Base-by-base conservation (phyloP, 2,888 invertebrate species). In the Drosophila ustulata region DNA sequence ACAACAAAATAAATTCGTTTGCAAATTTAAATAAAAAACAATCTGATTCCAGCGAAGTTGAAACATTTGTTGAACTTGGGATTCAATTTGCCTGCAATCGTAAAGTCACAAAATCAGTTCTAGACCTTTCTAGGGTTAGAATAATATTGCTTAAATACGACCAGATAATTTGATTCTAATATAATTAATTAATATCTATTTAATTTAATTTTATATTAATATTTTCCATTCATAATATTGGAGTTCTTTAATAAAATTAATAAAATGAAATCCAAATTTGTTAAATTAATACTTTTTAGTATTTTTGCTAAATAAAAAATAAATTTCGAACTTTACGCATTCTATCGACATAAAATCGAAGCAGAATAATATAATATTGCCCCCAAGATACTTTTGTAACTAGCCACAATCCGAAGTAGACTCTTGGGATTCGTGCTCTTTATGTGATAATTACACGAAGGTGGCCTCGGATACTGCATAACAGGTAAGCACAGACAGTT, bases 1-100 rank as follows among this genome's bases (percentile, higher is more conserved):
- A 77, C 67, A 65, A 75, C 32, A 32, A 62, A 58, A 87, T 67
- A 75, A 88, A 82, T 75, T 66, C 80, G 76, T 59, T 73, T 66
- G 66, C 47, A 80, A 80, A 74, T 41, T 39, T 66, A 70, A 68
- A 51, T 65, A 81, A 61, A 75, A 81, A 75, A 74, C 51, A 30
- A 63, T 47, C 45, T 52, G 64, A 8, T 30, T 32, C 39, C 53
- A 46, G 50, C 41, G 23, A 61, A 32, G 26, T 43, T 50, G 43
- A 45, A 69, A 62, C 59, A 32, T 8, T 25, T 30, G 3, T 41
- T 41, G 13, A 41, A n/a, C n/a, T 37, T 11, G 5, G n/a, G 11
- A 37, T 37, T 37, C 9, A 37, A 37, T 37, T 11, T 11, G 7
- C 7, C 8, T 32, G 30, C 7, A 32, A 32, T 32, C 32, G 3